These are phyloP conservation scores for Botrylloides violaceus DNA, from an alignment of 23 tunicate genomes.

Conservation along the genomic window DNA sequence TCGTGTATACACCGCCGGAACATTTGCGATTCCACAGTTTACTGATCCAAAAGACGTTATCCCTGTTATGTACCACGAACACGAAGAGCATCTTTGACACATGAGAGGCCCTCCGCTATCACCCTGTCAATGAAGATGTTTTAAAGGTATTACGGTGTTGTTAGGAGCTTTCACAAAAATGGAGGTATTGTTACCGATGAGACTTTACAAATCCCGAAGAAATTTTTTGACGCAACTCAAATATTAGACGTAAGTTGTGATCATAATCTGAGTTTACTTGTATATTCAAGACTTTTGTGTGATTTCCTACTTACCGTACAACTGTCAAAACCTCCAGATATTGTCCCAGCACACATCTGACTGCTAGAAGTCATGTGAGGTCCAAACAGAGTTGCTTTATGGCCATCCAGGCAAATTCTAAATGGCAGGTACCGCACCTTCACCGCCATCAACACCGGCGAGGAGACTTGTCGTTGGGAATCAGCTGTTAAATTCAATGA, in stretches of 20 bases:
- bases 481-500: too few species aligned
- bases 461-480: conserved; percentile 7
- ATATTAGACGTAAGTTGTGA: not conserved
- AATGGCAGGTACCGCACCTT: conserved; percentile 33
- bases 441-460: conserved; percentile 35
- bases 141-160: too few species aligned
- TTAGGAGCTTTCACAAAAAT: too few species aligned
- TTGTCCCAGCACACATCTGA: conserved; percentile 45
- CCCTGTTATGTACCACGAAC: conserved; percentile 31
- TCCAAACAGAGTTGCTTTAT: not conserved
- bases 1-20: conserved; percentile 27
- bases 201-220: not conserved
- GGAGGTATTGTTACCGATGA: not conserved
- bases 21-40: conserved; percentile 19
- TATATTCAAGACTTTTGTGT: too few species aligned
- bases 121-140: conserved; percentile 16
- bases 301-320: conserved; percentile 56
- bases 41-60: conserved; percentile 33
- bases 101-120: conserved; percentile 43
- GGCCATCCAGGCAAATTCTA: conserved; percentile 21
- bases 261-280: too few species aligned
- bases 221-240: not conserved
- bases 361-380: not conserved
- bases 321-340: conserved; percentile 46
- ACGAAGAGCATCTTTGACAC: conserved; percentile 44